Evolutionary conservation across 2,888 invertebrate species (phyloP).

Genomic region (Eristalis tenax): DNA sequence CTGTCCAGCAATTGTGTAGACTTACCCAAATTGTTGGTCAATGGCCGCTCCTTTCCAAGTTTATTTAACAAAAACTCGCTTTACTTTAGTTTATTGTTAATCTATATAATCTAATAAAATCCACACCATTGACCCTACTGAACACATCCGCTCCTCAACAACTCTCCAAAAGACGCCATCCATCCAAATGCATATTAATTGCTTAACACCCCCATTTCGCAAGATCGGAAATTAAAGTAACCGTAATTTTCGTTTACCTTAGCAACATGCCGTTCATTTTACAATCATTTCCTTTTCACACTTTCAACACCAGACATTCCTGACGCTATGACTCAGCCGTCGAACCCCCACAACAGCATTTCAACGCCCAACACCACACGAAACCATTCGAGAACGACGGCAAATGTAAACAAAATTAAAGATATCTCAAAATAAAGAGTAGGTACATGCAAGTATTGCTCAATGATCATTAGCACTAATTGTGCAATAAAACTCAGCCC

Average conservation of each 20-base stretch:
- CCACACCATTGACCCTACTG: too few relatives aligned
- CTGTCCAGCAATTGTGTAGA: too few relatives aligned
- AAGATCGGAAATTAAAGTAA: background rate
- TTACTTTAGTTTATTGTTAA: too few relatives aligned
- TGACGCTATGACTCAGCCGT: constrained; percentile 10
- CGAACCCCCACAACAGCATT: background rate
- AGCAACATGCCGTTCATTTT: background rate
- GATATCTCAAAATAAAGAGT: constrained; percentile 55
- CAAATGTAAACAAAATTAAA: constrained; percentile 59
- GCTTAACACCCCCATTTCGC: background rate
- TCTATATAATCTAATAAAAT: too few relatives aligned
- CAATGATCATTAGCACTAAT: constrained; percentile 66
- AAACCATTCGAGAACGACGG: background rate
- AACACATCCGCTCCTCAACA: background rate
- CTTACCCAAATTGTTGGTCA: too few relatives aligned
- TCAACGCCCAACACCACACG: background rate
- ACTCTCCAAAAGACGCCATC: background rate
- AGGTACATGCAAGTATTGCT: constrained; percentile 60
- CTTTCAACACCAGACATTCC: constrained; percentile 36
- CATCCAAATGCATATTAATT: background rate
- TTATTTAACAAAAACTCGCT: too few relatives aligned
- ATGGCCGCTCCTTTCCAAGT: too few relatives aligned
- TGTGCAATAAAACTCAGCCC: constrained; percentile 65
- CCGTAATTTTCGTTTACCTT: background rate
- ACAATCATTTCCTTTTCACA: constrained; percentile 36